Evolutionary conservation across 2,797 vertebrate species (phyloP).

Genomic region (Darevskia mixta): DNA sequence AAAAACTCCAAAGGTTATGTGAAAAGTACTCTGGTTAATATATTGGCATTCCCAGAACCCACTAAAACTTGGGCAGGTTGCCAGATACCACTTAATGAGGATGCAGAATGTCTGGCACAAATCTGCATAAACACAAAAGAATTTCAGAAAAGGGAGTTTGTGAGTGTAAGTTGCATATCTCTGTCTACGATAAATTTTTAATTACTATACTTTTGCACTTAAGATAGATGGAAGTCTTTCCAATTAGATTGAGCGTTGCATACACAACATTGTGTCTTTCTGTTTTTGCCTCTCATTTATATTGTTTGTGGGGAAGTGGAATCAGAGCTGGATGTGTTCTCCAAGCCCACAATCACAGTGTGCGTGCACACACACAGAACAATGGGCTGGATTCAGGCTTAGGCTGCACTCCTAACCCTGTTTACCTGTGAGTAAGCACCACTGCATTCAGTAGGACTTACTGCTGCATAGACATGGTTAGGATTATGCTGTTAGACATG

Average conservation of each 20-base stretch:
- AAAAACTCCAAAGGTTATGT: slow-evolving; percentile 76
- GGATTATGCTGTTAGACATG: not conserved
- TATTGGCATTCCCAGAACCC: slow-evolving; percentile 83
- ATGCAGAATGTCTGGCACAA: slow-evolving; percentile 77
- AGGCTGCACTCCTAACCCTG: not conserved
- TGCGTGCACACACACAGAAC: not conserved
- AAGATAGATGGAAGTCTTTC: slow-evolving; percentile 45
- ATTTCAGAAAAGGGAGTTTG: slow-evolving; percentile 54
- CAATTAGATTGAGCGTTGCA: slow-evolving; percentile 13
- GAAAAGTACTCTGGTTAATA: slow-evolving; percentile 82
- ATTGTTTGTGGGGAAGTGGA: not conserved
- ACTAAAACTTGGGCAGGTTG: slow-evolving; percentile 78
- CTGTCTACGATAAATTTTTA: slow-evolving; percentile 75
- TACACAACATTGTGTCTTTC: not conserved
- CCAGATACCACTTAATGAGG: slow-evolving; percentile 83
- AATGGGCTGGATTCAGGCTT: not conserved
- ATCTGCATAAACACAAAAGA: slow-evolving; percentile 73
- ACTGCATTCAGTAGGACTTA: not conserved
- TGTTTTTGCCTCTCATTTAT: slow-evolving; percentile 7
- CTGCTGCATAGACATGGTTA: not conserved
- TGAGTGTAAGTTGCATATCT: slow-evolving; percentile 50
- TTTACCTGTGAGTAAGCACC: not conserved
- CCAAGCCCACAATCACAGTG: not conserved
- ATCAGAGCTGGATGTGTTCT: not conserved
- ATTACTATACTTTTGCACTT: slow-evolving; percentile 68